Percentiles rank a stretch among this genome's conserved stretches.
phyloP scores from a whole-genome alignment of 2,797 vertebrate genomes.

The Lagodon rhomboides region DNA sequence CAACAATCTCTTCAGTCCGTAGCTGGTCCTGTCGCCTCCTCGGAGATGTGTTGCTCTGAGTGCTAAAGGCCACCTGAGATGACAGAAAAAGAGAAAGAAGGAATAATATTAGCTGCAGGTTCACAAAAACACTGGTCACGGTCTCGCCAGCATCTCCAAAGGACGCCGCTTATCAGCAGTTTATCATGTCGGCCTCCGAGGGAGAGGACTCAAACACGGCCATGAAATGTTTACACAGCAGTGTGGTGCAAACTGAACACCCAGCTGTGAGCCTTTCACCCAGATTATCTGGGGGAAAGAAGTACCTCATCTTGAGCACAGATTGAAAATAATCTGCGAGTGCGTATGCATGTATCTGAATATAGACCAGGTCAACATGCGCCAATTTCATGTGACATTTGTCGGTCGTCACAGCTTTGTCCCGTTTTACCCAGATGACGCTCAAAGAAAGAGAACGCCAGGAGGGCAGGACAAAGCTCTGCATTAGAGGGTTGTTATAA shows the following conservation, averaged over 20 bases:
- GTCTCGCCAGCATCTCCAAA: slow-evolving; percentile 15
- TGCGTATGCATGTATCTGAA: slow-evolving; percentile 51
- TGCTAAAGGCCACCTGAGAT: slow-evolving; percentile 65
- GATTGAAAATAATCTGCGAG: slow-evolving; percentile 58
- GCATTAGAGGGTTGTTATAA: slow-evolving; percentile 26
- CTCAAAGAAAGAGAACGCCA: slow-evolving; percentile 28
- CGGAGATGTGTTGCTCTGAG: slow-evolving; percentile 48
- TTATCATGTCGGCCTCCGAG: slow-evolving; percentile 34
- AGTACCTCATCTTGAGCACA: slow-evolving; percentile 15
- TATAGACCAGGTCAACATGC: slow-evolving; percentile 49
- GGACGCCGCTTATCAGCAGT: slow-evolving; percentile 21
- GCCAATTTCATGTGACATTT: slow-evolving; percentile 36
- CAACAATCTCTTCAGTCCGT: slow-evolving; percentile 38
- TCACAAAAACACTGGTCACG: neutral
- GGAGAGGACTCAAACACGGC: slow-evolving; percentile 17
- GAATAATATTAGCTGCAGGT: slow-evolving; percentile 23
- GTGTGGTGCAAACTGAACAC: neutral
- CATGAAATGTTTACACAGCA: slow-evolving; percentile 37
- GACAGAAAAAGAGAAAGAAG: slow-evolving; percentile 38
- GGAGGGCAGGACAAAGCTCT: slow-evolving; percentile 29
- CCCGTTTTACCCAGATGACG: slow-evolving; percentile 40
- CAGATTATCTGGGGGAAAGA: slow-evolving; percentile 39
- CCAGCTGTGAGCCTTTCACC: slow-evolving; percentile 26
- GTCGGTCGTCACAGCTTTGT: slow-evolving; percentile 65
- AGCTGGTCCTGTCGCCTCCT: slow-evolving; percentile 46